Evolutionary conservation across 2,113 vertebrate genomes (phyloP).

Genomic region (Nanorana parkeri): DNA sequence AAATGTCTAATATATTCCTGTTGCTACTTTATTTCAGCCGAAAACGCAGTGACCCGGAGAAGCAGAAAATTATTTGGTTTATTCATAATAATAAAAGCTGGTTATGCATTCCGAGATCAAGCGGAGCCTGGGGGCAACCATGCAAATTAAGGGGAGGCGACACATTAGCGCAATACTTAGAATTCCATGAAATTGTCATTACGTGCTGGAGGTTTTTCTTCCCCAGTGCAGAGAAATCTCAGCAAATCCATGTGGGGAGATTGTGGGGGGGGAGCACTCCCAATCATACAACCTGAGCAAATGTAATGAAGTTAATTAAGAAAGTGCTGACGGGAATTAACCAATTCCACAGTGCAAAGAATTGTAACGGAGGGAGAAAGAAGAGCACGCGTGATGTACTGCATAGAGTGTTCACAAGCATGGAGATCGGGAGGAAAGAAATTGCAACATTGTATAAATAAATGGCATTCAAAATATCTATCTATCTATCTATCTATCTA

Average conservation of each 20-base stretch:
- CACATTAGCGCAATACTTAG: constrained; percentile 46
- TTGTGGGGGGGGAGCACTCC: not conserved
- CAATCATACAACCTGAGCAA: not conserved
- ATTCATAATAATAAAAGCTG: constrained; percentile 21
- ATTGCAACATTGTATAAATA: too few relatives aligned
- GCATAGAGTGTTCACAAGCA: not conserved
- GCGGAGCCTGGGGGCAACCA: constrained; percentile 5
- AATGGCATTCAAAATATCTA: too few relatives aligned
- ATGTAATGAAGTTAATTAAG: constrained; percentile 19
- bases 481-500: too few relatives aligned
- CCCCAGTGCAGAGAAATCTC: not conserved
- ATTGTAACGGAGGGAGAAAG: not conserved
- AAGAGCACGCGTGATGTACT: not conserved
- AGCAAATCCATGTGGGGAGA: constrained; percentile 11
- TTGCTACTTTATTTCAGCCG: not conserved
- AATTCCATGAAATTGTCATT: constrained; percentile 33
- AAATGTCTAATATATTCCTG: constrained; percentile 19
- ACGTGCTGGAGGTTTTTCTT: not conserved
- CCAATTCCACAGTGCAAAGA: not conserved
- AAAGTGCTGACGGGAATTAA: constrained; percentile 8
- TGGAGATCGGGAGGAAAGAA: not conserved
- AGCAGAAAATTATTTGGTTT: constrained; percentile 19
- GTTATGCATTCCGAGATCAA: constrained; percentile 34
- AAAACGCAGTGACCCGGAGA: constrained; percentile 24
- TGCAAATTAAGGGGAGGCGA: constrained; percentile 1